These are phyloP conservation scores for Noctuana brunneofusca DNA, from an alignment of 2,888 invertebrate genomes.

Conservation along the genomic window DNA sequence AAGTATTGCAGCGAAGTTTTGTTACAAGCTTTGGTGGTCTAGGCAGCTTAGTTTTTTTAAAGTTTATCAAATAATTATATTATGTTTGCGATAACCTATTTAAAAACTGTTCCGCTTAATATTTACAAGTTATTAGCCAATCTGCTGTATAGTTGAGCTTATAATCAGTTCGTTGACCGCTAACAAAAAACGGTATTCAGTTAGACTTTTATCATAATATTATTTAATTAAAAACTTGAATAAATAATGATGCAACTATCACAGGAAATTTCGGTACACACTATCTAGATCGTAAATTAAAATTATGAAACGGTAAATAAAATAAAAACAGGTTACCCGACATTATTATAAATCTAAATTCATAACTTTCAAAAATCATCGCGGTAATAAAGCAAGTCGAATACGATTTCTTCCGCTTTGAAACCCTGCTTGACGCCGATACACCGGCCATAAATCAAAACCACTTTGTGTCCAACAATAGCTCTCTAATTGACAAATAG, in stretches of 20 bases:
- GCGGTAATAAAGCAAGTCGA: slow-evolving; percentile 31
- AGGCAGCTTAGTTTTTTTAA: too few relatives aligned
- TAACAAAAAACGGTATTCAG: background rate
- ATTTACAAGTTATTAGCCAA: background rate
- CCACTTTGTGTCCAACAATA: slow-evolving; percentile 75
- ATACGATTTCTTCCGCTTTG: slow-evolving; percentile 36
- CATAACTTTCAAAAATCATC: slow-evolving; percentile 29
- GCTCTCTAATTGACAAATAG: slow-evolving; percentile 82
- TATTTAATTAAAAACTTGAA: slow-evolving; percentile 10
- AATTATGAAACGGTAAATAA: slow-evolving; percentile 13
- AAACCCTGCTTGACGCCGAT: slow-evolving; percentile 49
- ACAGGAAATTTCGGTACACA: background rate
- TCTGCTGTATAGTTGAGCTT: too few relatives aligned
- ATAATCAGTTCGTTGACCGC: background rate
- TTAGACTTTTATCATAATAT: background rate
- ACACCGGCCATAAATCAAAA: slow-evolving; percentile 70
- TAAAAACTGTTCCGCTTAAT: background rate
- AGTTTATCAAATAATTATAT: too few relatives aligned
- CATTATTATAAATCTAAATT: slow-evolving; percentile 23
- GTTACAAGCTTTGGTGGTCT: background rate
- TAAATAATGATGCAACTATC: slow-evolving; percentile 16
- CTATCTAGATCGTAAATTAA: slow-evolving; percentile 13
- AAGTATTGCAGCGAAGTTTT: background rate
- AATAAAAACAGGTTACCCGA: slow-evolving; percentile 14
- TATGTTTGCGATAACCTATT: too few relatives aligned